Percentiles rank a stretch among this genome's conserved stretches.
These are phyloP conservation scores for Nematopogon swammerdamellus DNA, from an alignment of 2,888 invertebrate species.

Conservation along the genomic window DNA sequence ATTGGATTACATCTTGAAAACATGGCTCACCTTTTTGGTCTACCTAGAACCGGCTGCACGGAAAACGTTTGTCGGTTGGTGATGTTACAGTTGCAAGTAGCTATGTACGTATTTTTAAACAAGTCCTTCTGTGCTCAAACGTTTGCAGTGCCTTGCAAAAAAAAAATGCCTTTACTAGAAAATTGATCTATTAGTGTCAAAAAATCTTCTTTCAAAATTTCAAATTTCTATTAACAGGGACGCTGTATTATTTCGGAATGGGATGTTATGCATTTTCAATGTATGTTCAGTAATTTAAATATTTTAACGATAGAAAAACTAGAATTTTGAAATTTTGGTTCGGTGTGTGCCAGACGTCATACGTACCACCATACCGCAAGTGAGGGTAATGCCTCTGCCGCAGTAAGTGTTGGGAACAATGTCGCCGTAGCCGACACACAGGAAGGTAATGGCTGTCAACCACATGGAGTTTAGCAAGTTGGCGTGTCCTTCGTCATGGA, in stretches of 20 bases:
- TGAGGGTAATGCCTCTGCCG: slow-evolving; percentile 97
- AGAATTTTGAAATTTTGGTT: background rate
- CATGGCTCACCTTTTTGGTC: background rate
- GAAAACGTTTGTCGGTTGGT: background rate
- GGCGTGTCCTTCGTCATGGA: slow-evolving; percentile 97
- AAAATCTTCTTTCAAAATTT: background rate
- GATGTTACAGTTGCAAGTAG: no score
- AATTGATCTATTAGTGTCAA: no score
- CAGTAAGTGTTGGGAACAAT: slow-evolving; percentile 99
- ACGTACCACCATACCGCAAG: slow-evolving; percentile 99
- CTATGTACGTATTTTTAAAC: background rate
- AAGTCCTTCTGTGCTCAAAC: background rate
- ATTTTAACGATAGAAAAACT: background rate
- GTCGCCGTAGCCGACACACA: slow-evolving; percentile 99
- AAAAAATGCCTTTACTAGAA: no score
- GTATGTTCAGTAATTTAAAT: no score
- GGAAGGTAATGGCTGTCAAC: slow-evolving; percentile 99
- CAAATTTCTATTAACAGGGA: background rate
- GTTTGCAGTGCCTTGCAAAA: background rate
- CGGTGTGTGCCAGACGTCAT: slow-evolving; percentile 17
- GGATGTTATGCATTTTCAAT: no score
- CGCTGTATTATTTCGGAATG: no score
- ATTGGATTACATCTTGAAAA: background rate
- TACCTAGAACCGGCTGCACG: background rate
- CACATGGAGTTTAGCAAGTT: slow-evolving; percentile 99